Percentiles rank a stretch among this genome's conserved stretches.
Conservation (phyloP, 2,888 invertebrate genomes). For the Eilema caniola region DNA sequence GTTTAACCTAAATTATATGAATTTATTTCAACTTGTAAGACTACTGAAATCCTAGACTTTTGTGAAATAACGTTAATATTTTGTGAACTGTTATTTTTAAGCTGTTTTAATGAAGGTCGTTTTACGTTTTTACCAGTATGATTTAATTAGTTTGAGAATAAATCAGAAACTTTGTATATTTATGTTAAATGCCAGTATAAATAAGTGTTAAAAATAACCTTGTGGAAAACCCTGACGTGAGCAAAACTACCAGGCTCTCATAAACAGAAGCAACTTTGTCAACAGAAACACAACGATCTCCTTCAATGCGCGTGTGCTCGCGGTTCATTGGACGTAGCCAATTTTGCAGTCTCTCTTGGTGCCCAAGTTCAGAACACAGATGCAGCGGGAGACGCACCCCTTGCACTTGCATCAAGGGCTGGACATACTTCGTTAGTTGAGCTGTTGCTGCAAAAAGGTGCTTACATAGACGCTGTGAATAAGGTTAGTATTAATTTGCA, state of each 20-base stretch:
- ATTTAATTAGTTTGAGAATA: too few species aligned
- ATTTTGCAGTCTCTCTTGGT: slow-evolving; percentile 87
- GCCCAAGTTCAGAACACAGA: slow-evolving; percentile 89
- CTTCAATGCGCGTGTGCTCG: slow-evolving; percentile 93
- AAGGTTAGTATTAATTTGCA: slow-evolving; percentile 83
- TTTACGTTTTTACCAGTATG: too few species aligned
- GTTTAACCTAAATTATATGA: background rate
- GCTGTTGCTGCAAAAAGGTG: slow-evolving; percentile 89
- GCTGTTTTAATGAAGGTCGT: too few species aligned
- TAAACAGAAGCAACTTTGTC: slow-evolving; percentile 29
- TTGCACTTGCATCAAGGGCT: slow-evolving; percentile 92
- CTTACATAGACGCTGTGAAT: slow-evolving; percentile 89
- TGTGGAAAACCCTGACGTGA: background rate
- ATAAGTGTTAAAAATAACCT: too few species aligned
- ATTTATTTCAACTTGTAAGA: background rate
- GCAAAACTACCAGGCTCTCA: slow-evolving; percentile 34
- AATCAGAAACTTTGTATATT: too few species aligned
- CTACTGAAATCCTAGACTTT: background rate
- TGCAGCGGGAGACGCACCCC: slow-evolving; percentile 90
- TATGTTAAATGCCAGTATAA: too few species aligned
- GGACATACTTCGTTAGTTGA: slow-evolving; percentile 90
- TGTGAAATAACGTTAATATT: background rate
- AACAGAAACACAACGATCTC: slow-evolving; percentile 90
- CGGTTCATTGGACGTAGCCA: slow-evolving; percentile 85
- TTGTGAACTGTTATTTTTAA: too few species aligned